Evolutionary conservation across 2,113 vertebrate genomes (phyloP).

Genomic region (Silurus meridionalis): DNA sequence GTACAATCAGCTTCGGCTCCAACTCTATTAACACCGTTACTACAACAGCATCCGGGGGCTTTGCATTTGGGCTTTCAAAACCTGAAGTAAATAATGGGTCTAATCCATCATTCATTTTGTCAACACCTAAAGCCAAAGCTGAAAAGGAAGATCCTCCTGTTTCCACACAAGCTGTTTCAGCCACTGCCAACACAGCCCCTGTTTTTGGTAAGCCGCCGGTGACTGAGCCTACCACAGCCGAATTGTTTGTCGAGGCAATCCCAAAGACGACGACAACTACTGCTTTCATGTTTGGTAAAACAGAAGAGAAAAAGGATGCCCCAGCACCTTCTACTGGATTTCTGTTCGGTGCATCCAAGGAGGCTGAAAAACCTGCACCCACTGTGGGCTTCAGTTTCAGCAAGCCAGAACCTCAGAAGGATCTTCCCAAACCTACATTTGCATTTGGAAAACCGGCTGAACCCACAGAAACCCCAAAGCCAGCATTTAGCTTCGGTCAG

Average conservation of each 20-base stretch:
- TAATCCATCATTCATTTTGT: conserved; percentile 70
- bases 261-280: conserved; percentile 65
- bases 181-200: conserved; percentile 62
- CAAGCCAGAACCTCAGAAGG: conserved; percentile 80
- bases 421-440: conserved; percentile 74
- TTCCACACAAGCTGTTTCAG: conserved; percentile 54
- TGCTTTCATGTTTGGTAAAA: conserved; percentile 81
- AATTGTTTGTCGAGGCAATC: conserved; percentile 58
- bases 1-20: conserved; percentile 71
- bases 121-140: conserved; percentile 69
- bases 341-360: conserved; percentile 77
- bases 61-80: conserved; percentile 77
- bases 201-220: conserved; percentile 75
- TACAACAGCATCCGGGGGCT: conserved; percentile 59
- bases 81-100: conserved; percentile 69
- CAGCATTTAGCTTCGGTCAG: conserved; percentile 81
- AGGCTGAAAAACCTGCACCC: conserved; percentile 73
- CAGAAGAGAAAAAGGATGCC: conserved; percentile 83
- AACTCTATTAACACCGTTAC: conserved; percentile 70
- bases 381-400: conserved; percentile 79
- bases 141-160: conserved; percentile 46
- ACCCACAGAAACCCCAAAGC: conserved; percentile 74
- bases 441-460: conserved; percentile 77
- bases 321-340: conserved; percentile 65
- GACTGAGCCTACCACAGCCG: conserved; percentile 62